phyloP scores from a whole-genome alignment of 2,797 vertebrate genomes.

The Yasuhikotakia modesta region DNA sequence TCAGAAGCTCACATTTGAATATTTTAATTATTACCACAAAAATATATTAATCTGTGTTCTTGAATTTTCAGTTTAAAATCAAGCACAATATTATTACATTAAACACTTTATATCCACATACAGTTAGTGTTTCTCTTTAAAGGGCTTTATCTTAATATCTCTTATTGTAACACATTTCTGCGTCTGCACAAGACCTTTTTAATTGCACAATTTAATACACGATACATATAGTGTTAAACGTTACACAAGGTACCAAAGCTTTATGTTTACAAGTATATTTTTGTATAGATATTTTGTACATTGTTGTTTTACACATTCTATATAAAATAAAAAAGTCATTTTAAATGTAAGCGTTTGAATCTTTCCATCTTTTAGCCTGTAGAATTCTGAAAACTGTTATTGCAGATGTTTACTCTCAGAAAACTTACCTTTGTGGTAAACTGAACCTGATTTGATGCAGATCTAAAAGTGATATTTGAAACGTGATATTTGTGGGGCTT shows the following conservation, averaged over 20 bases:
- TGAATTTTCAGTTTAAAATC: background rate
- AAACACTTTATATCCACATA: background rate
- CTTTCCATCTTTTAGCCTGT: background rate
- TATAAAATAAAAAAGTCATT: constrained; percentile 45
- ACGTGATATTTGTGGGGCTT: too few species aligned
- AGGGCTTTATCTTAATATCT: background rate
- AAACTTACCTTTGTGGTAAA: too few species aligned
- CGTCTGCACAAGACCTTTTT: constrained; percentile 58
- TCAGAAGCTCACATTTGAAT: background rate
- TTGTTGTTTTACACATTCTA: constrained; percentile 52
- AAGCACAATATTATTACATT: background rate
- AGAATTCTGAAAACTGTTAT: background rate
- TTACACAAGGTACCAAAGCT: constrained; percentile 81
- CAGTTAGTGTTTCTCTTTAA: background rate
- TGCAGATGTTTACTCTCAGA: too few species aligned
- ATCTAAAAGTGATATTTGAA: too few species aligned
- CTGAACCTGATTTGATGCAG: too few species aligned
- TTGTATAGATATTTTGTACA: constrained; percentile 76
- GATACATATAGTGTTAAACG: constrained; percentile 53
- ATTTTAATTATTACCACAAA: background rate
- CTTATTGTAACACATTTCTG: constrained; percentile 53
- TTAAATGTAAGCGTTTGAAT: constrained; percentile 35
- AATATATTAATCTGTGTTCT: background rate
- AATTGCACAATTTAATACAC: constrained; percentile 66
- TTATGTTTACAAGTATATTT: constrained; percentile 81